Conservation (phyloP, 2,888 invertebrate species). For the Eupithecia exiguata region DNA sequence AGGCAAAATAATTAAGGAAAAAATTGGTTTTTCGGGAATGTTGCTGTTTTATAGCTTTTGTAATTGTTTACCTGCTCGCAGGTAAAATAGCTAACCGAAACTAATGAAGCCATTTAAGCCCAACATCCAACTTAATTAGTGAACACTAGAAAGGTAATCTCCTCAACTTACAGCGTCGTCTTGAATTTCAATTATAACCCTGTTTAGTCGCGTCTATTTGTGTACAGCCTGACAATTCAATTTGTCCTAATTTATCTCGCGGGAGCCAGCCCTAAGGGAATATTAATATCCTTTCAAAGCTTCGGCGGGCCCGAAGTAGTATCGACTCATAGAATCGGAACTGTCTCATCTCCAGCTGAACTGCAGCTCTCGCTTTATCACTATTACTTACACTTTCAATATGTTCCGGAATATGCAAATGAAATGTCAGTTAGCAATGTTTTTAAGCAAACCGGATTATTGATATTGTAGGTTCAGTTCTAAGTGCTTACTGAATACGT, state of each 20-base stretch:
- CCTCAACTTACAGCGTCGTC: slow-evolving; percentile 41
- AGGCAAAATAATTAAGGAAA: not conserved
- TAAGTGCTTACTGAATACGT: not conserved
- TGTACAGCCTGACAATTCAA: slow-evolving; percentile 46
- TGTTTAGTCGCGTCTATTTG: slow-evolving; percentile 45
- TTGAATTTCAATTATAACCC: slow-evolving; percentile 44
- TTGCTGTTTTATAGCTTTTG: not conserved
- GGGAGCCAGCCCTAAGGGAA: slow-evolving; percentile 40
- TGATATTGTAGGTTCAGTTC: not conserved
- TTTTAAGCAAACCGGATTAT: not conserved
- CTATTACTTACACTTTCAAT: not conserved
- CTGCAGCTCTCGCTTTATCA: not conserved
- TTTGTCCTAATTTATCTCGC: slow-evolving; percentile 47
- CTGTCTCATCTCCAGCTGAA: not conserved
- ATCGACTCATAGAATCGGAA: slow-evolving; percentile 14
- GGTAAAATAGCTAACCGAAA: slow-evolving; percentile 12
- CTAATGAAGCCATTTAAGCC: slow-evolving; percentile 16
- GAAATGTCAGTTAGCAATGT: not conserved
- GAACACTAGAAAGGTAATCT: slow-evolving; percentile 39
- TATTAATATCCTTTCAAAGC: slow-evolving; percentile 39
- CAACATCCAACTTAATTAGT: slow-evolving; percentile 27
- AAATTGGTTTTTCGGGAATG: not conserved
- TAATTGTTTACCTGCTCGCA: not conserved
- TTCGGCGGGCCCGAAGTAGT: slow-evolving; percentile 1
- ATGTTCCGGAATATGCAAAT: not conserved